A percentile compares a stretch with the other conserved stretches of the same genome.
These are phyloP conservation scores for Cossypha polioptera DNA, from an alignment of 2,797 vertebrate species.

Conservation along the genomic window DNA sequence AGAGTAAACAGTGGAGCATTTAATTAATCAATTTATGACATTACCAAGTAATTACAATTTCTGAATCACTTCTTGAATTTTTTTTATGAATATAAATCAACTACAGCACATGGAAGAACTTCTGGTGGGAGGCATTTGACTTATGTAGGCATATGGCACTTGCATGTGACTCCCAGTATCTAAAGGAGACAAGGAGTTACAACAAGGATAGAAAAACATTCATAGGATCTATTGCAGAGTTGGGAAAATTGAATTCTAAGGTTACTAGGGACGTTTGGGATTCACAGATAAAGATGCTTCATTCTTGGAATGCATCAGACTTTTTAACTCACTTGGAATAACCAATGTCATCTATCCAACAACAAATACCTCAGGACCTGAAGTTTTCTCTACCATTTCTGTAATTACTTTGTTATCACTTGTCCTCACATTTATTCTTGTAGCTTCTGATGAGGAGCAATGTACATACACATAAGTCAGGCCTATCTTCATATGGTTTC, in stretches of 20 bases:
- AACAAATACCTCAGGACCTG: not conserved
- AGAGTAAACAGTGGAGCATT: constrained; percentile 46
- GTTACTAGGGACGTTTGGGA: not conserved
- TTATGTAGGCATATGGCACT: not conserved
- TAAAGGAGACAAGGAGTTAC: not conserved
- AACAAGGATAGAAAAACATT: not conserved
- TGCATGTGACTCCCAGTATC: not conserved
- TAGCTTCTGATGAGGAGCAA: not conserved
- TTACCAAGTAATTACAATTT: constrained; percentile 51
- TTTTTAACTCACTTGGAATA: not conserved
- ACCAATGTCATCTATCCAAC: not conserved
- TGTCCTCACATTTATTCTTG: not conserved
- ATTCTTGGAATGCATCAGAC: not conserved
- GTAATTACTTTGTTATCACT: not conserved
- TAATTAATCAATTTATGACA: constrained; percentile 57
- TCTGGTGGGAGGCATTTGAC: not conserved
- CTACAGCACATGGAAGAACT: not conserved
- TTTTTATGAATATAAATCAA: constrained; percentile 44
- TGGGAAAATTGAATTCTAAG: not conserved
- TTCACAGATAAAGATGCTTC: not conserved
- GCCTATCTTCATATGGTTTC: not conserved
- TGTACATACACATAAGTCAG: not conserved
- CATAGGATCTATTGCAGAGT: not conserved
- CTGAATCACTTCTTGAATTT: constrained; percentile 25
- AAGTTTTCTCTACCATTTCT: not conserved